These are phyloP conservation scores for Hemibagrus wyckioides DNA, from an alignment of 2,113 vertebrate genomes.

Conservation along the genomic window DNA sequence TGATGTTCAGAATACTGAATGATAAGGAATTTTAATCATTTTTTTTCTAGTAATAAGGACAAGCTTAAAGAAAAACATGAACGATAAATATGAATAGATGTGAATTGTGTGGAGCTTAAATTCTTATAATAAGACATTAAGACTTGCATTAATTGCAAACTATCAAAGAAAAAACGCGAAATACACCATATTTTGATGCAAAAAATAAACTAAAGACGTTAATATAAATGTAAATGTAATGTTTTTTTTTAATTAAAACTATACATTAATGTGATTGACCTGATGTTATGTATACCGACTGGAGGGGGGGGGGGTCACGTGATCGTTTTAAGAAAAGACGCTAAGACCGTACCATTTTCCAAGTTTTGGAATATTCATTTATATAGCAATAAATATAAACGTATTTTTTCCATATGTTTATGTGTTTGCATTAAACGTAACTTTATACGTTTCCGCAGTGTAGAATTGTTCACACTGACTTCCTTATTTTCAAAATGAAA, in stretches of 20 bases:
- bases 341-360: conserved; percentile 45
- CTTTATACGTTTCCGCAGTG: not conserved
- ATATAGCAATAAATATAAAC: not conserved
- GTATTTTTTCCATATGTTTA: not conserved
- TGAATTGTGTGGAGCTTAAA: too few species aligned
- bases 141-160: too few species aligned
- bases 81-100: too few species aligned
- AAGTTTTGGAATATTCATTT: conserved; percentile 31
- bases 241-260: not conserved
- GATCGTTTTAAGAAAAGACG: conserved; percentile 32
- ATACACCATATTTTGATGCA: too few species aligned
- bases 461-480: fast-evolving
- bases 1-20: too few species aligned
- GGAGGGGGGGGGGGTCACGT: not conserved
- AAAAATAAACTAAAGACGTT: not conserved
- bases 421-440: not conserved
- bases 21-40: too few species aligned
- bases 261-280: not conserved
- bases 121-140: too few species aligned
- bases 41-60: too few species aligned
- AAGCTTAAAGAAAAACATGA: too few species aligned
- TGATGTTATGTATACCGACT: not conserved
- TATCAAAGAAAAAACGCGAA: too few species aligned
- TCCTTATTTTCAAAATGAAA: not conserved
- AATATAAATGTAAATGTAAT: not conserved